Evolutionary conservation across 2,113 vertebrate genomes (phyloP).

Genomic region (Coracopsis vasa): DNA sequence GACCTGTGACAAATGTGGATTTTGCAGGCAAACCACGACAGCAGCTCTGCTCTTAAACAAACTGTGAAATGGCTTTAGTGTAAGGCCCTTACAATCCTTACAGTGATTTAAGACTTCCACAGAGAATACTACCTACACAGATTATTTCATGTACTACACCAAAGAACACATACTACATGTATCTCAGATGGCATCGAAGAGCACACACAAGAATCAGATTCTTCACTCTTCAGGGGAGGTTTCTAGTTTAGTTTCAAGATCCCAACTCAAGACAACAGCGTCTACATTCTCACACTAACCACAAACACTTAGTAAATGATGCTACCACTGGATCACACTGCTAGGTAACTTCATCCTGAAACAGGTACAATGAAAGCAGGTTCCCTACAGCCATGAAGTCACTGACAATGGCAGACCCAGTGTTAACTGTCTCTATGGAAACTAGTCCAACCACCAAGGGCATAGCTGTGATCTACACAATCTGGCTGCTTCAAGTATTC

Average conservation of each 20-base stretch:
- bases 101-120: background rate
- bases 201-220: accelerated
- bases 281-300: background rate
- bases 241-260: background rate
- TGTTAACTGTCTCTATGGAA: background rate
- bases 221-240: background rate
- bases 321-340: background rate
- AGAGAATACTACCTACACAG: background rate
- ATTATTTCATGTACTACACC: background rate
- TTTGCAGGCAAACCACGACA: background rate
- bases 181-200: background rate
- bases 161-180: accelerated
- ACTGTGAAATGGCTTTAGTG: background rate
- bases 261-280: background rate
- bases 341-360: background rate
- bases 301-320: background rate
- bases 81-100: background rate
- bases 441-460: background rate
- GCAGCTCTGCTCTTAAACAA: background rate
- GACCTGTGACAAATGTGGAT: accelerated
- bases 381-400: background rate
- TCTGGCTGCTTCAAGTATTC: background rate
- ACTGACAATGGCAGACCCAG: accelerated
- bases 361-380: background rate
- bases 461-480: background rate